A percentile compares a stretch with the other conserved stretches of the same genome.
These are phyloP conservation scores for Chrysolina haemoptera DNA, from an alignment of 2,888 invertebrate genomes.

Conservation along the genomic window DNA sequence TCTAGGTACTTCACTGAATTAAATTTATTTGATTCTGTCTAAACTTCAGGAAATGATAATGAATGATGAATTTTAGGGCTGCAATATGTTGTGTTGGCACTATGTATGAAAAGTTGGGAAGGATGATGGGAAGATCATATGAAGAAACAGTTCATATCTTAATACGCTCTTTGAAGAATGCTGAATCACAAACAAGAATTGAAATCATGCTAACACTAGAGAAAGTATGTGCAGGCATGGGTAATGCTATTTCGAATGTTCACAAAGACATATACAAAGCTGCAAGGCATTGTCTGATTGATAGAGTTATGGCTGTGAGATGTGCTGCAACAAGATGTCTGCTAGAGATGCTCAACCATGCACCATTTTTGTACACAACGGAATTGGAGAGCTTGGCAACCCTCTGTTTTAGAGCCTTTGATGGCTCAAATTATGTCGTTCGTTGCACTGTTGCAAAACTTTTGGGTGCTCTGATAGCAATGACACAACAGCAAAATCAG, in stretches of 20 bases:
- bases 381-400: constrained; percentile 94
- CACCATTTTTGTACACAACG: constrained; percentile 86
- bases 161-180: constrained; percentile 90
- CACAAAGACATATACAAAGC: constrained; percentile 94
- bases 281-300: constrained; percentile 88
- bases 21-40: too few relatives aligned
- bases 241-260: constrained; percentile 88
- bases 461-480: constrained; percentile 89
- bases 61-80: constrained; percentile 76
- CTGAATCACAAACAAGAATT: constrained; percentile 95
- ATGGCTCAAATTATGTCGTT: constrained; percentile 93
- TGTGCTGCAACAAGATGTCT: constrained; percentile 95
- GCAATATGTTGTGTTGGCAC: constrained; percentile 96
- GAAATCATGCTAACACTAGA: constrained; percentile 98
- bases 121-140: constrained; percentile 99
- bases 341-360: constrained; percentile 89
- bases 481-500: constrained; percentile 80
- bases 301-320: constrained; percentile 93
- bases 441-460: constrained; percentile 93
- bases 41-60: too few relatives aligned
- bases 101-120: constrained; percentile 97
- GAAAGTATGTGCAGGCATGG: constrained; percentile 96
- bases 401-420: constrained; percentile 92
- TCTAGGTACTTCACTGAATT: too few relatives aligned
- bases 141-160: constrained; percentile 97